Evolutionary conservation across 2,113 vertebrate species (phyloP), one percentile per base, ranked within the genome.

Genomic region (Benitochromis conjunctus): DNA sequence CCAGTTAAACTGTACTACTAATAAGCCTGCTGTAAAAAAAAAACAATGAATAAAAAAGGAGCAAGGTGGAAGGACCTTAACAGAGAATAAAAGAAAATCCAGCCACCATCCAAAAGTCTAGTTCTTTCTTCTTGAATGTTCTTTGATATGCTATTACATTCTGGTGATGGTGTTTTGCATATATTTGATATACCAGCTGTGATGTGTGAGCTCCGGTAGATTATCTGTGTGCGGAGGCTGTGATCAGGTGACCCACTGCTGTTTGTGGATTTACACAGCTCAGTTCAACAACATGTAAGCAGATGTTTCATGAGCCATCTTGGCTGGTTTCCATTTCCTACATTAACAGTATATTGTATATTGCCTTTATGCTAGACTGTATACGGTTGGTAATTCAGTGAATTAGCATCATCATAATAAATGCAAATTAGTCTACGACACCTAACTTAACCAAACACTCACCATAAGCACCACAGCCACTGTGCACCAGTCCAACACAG

Each of bases 301-400:
- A 60, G 29, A 34, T 60, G 57, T 60, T 60, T 60, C 57, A 60
- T 60, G 57, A 60, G 57, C 16, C 34, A 60, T 31, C 57, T 60
- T 60, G 57, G 29, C 57, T 31, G 16, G 57, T 60, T 60, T 60
- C 57, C 29, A 60, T 34, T 60, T 60, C 57, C 57, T 60, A 18
- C 57, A 60, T 14, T 60, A 31, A 60, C 57, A 58, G 26, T 58
- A 18, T 58, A 31, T 34, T 60, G 26, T 60, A 60, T 6, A 10
- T 60, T 60, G 26, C 57, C 26, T 60, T 58, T 31, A 58, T 18
- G 31, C 57, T 58, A 58, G 1, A 60, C 29, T 60, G 29, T 19
- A 60, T 34, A 34, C 57, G 34, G 29, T 34, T 34, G 29, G 29
- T 34, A 62, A 34, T 6, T 34, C 16, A 3, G 29, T 4, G 0